phyloP scores from a whole-genome alignment of 2,888 invertebrate species.

The Agrotis segetum region DNA sequence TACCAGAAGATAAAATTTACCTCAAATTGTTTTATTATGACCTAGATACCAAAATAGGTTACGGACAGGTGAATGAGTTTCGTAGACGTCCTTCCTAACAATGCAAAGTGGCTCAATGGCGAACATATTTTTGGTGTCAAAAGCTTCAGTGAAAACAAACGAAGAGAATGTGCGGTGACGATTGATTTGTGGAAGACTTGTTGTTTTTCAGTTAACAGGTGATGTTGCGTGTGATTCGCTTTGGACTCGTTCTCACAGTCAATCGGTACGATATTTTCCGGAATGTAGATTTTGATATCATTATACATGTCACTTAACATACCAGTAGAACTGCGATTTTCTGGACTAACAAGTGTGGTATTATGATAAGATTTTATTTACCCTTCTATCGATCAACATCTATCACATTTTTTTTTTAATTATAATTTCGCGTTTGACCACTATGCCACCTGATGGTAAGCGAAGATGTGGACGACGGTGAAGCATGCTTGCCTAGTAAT shows the following conservation, averaged over 20 bases:
- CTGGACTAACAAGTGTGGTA: too few relatives aligned
- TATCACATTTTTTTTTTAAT: too few relatives aligned
- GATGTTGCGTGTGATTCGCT: slow-evolving; percentile 47
- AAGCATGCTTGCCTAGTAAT: too few relatives aligned
- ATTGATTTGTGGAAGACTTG: slow-evolving; percentile 58
- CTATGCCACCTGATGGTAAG: too few relatives aligned
- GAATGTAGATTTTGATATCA: background rate
- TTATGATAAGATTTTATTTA: too few relatives aligned
- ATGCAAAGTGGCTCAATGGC: slow-evolving; percentile 63
- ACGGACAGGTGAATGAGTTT: slow-evolving; percentile 53
- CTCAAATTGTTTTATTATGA: background rate
- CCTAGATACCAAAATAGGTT: slow-evolving; percentile 39
- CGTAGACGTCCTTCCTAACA: slow-evolving; percentile 56
- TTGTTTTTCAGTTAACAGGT: slow-evolving; percentile 49
- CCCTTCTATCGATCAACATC: too few relatives aligned
- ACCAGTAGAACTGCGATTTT: too few relatives aligned
- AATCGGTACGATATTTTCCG: slow-evolving; percentile 11
- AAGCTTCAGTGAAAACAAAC: slow-evolving; percentile 61
- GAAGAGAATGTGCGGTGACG: slow-evolving; percentile 56
- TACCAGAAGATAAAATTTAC: background rate
- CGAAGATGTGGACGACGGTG: too few relatives aligned
- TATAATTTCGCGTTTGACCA: too few relatives aligned
- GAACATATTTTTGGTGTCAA: slow-evolving; percentile 61
- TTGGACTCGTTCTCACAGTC: background rate
- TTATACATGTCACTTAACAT: too few relatives aligned